These are phyloP conservation scores for Aphelenchoides besseyi DNA, from an alignment of 1,140 invertebrate genomes.

Conservation along the genomic window DNA sequence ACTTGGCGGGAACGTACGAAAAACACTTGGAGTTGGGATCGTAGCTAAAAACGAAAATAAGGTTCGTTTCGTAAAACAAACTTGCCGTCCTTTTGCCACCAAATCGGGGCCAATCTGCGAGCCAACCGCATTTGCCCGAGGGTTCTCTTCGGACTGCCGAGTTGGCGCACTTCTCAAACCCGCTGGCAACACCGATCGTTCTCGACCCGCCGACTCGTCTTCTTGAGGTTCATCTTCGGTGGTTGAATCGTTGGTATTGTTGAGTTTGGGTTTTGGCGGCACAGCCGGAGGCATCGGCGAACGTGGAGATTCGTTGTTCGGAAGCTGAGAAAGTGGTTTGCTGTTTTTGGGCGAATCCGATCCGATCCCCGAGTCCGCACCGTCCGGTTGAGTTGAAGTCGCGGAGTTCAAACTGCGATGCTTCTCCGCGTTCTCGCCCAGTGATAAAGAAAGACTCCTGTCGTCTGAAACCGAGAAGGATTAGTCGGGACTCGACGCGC, in stretches of 20 bases:
- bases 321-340: background rate
- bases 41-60: slow-evolving; percentile 41
- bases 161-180: slow-evolving; percentile 36
- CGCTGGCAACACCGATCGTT: slow-evolving; percentile 54
- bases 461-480: background rate
- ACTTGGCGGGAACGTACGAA: slow-evolving; percentile 62
- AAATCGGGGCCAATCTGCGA: slow-evolving; percentile 58
- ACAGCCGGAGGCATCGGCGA: background rate
- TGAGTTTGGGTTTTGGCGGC: no score
- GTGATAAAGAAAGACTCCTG: background rate
- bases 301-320: background rate
- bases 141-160: slow-evolving; percentile 21
- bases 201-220: slow-evolving; percentile 27
- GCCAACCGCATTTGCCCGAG: slow-evolving; percentile 21
- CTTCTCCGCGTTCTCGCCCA: background rate
- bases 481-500: no score
- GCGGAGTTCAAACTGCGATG: slow-evolving; percentile 5
- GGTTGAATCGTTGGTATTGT: slow-evolving; percentile 3
- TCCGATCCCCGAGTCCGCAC: slow-evolving; percentile 53
- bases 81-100: slow-evolving; percentile 56
- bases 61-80: slow-evolving; percentile 3
- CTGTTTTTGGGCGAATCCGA: slow-evolving; percentile 47
- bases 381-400: slow-evolving; percentile 34
- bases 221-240: slow-evolving; percentile 32
- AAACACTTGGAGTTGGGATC: slow-evolving; percentile 61